A percentile compares a stretch with the other conserved stretches of the same genome.
These are phyloP conservation scores for Poecilia wingei DNA, from an alignment of 2,797 vertebrate genomes.

Conservation along the genomic window DNA sequence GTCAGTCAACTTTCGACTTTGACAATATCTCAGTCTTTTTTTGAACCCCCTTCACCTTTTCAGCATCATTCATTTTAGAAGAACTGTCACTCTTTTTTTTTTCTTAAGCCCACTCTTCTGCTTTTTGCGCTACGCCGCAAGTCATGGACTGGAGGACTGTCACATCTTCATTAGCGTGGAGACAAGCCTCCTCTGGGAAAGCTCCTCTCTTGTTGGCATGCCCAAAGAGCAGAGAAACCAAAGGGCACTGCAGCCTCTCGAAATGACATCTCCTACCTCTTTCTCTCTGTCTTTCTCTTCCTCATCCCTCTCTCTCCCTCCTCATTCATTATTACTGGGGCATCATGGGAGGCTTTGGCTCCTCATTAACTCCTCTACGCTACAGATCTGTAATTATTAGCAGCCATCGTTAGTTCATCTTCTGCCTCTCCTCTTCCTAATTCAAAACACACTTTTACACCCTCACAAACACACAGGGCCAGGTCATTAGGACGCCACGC, in stretches of 20 bases:
- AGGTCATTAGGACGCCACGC: conserved; percentile 64
- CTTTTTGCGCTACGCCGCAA: conserved; percentile 52
- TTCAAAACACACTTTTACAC: conserved; percentile 74
- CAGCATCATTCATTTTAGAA: conserved; percentile 55
- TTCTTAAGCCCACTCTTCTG: conserved; percentile 28
- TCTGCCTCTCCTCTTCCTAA: conserved; percentile 69
- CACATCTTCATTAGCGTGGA: conserved; percentile 81
- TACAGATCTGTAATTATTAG: conserved; percentile 82
- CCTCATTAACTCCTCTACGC: conserved; percentile 80
- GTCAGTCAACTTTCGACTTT: conserved; percentile 36
- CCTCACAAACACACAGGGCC: conserved; percentile 57
- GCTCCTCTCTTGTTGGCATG: conserved; percentile 76
- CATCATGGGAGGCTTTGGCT: conserved; percentile 79
- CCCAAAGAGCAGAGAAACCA: conserved; percentile 76
- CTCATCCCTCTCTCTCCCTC: conserved; percentile 47
- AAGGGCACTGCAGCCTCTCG: conserved; percentile 77
- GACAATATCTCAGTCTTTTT: conserved; percentile 41
- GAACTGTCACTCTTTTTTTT: conserved; percentile 52
- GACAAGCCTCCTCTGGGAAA: conserved; percentile 75
- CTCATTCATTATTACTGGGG: conserved; percentile 78
- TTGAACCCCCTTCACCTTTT: conserved; percentile 66
- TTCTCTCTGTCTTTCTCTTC: conserved; percentile 8
- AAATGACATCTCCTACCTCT: conserved; percentile 73
- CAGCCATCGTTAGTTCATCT: conserved; percentile 77
- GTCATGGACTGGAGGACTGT: conserved; percentile 70